Percentiles rank a stretch among this genome's conserved stretches.
phyloP scores from a whole-genome alignment of 2,888 invertebrate species.

The Phrixothrix hirtus region DNA sequence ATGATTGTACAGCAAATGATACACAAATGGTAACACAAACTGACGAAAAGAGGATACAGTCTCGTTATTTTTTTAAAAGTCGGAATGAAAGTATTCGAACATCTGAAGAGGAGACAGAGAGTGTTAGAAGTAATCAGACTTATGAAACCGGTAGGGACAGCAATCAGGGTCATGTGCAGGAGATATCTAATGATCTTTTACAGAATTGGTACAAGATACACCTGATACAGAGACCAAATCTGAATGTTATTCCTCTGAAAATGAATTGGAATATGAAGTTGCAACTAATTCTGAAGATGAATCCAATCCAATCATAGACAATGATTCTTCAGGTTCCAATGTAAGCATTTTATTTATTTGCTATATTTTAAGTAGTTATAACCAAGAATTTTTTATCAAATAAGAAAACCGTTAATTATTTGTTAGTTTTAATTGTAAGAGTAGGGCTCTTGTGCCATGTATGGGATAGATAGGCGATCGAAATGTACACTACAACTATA shows the following conservation, averaged over 20 bases:
- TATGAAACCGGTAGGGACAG: constrained; percentile 65
- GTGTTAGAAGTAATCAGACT: constrained; percentile 65
- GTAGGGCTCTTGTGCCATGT: too few species aligned
- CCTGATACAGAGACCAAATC: constrained; percentile 49
- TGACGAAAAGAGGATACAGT: background rate
- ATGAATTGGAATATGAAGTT: constrained; percentile 53
- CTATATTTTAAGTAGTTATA: too few species aligned
- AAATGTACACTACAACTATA: too few species aligned
- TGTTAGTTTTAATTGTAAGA: too few species aligned
- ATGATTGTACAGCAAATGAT: background rate
- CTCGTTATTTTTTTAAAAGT: constrained; percentile 41
- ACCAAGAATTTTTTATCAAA: too few species aligned
- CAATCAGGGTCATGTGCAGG: too few species aligned
- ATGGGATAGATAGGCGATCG: too few species aligned
- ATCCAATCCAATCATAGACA: constrained; percentile 49
- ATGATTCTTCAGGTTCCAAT: constrained; percentile 61
- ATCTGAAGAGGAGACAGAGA: constrained; percentile 60
- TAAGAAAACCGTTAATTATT: too few species aligned
- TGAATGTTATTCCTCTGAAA: constrained; percentile 18
- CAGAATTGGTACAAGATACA: constrained; percentile 53
- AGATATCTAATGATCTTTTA: constrained; percentile 45
- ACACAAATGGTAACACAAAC: background rate
- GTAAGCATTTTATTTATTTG: constrained; percentile 46
- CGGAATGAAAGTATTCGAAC: constrained; percentile 56
- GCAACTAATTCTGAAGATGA: constrained; percentile 58